Evolutionary conservation across 2,888 invertebrate species (phyloP), one percentile per base, ranked within the genome.

Genomic region (Melinaea marsaeus): DNA sequence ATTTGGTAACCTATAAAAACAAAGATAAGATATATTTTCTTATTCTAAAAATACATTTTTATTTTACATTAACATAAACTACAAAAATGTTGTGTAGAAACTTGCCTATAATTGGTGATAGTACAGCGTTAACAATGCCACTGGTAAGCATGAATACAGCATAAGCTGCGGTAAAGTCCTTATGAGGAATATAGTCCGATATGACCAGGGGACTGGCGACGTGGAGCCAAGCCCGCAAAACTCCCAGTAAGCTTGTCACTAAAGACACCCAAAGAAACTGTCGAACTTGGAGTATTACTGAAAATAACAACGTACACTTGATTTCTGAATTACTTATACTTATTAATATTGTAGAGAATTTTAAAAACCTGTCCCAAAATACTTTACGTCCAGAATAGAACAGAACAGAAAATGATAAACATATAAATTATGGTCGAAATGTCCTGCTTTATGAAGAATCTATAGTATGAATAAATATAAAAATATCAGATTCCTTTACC

Each of bases 91-190:
- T 22, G n/a, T 11, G 32, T 34, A 4, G n/a, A 9, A 67, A 63
- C 75, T 75, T 76, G 91, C 95, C 95, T 63, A 94, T 92, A 51
- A 94, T 74, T 1, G 94, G 94, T 0, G 94, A 93, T 67, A 93
- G 90, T 0, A 92, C 71, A 22, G 95, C 92, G 65, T 93, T 93
- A 3, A 93, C 91, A 37, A 93, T 78, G 1, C 95, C 95, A 74
- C 93, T 92, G 33, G 93, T 89, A 2, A 95, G 92, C 90, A 94
- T 93, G 72, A 92, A 94, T 7, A 95, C 77, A 0, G 95, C 95
- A 72, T 95, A 95, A 0, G 95, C 95, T 0, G 94, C 94, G 1
- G 95, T 92, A 72, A 95, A 95, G 74, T 95, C 93, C 22, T 93
- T 88, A 4, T 84, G 82, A 0, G 91, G 76, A 55, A 94, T 92